phyloP scores from a whole-genome alignment of 2,888 invertebrate species.

The Caenorhabditis sinica region DNA sequence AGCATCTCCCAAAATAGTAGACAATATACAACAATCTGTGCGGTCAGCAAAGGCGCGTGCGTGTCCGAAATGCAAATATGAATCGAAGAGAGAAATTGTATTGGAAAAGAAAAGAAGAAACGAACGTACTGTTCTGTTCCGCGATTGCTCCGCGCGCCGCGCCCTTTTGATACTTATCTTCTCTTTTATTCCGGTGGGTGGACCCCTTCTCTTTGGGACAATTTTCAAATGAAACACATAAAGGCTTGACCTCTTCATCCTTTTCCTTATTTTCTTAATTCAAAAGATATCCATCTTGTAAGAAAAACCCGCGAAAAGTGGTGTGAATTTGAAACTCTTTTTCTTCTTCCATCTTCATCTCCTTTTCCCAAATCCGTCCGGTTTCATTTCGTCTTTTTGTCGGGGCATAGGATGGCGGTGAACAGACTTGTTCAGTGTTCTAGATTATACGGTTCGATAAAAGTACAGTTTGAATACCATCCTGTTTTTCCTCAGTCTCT shows the following conservation, averaged over 20 bases:
- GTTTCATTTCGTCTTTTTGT: conserved; percentile 37
- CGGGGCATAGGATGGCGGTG: conserved; percentile 1
- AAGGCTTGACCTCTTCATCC: conserved; percentile 23
- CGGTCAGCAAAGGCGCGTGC: conserved; percentile 47
- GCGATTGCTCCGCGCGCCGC: conserved; percentile 62
- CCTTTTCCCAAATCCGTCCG: conserved; percentile 49
- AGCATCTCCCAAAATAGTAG: conserved; percentile 60
- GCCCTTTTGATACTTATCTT: conserved; percentile 59
- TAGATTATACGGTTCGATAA: conserved; percentile 57
- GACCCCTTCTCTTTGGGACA: conserved; percentile 10
- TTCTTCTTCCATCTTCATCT: not conserved
- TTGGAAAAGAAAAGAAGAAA: not conserved
- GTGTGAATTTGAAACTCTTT: conserved; percentile 59
- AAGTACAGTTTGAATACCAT: conserved; percentile 48
- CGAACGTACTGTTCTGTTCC: conserved; percentile 59
- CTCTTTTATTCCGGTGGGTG: conserved; percentile 19
- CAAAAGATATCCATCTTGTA: conserved; percentile 27
- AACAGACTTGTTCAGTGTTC: conserved; percentile 47
- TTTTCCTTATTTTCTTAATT: conserved; percentile 9
- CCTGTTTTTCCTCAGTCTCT: conserved; percentile 25
- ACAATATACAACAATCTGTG: conserved; percentile 51
- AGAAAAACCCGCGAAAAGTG: conserved; percentile 37
- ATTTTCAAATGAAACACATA: conserved; percentile 25
- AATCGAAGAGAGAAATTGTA: conserved; percentile 22
- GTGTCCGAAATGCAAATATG: conserved; percentile 63